These are phyloP conservation scores for Diplolepis rosae DNA, from an alignment of 2,888 invertebrate species.

Conservation along the genomic window DNA sequence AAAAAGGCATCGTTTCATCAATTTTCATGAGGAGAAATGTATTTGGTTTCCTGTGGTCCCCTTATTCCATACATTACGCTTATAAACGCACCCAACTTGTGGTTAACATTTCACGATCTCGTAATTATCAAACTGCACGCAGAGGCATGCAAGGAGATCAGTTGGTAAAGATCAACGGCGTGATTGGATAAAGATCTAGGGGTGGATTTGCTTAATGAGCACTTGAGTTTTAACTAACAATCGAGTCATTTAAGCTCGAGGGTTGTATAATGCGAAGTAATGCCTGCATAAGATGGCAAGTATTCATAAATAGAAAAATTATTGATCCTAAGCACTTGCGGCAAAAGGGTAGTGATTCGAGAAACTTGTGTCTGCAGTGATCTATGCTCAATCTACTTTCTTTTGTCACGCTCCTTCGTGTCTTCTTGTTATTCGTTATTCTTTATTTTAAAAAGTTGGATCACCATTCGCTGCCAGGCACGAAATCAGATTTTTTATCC, in stretches of 20 bases:
- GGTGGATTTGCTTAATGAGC: conserved; percentile 16
- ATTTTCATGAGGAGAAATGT: not conserved
- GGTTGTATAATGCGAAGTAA: not conserved
- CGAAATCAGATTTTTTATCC: not conserved
- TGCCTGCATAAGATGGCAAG: conserved; percentile 4
- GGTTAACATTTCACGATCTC: conserved; percentile 8
- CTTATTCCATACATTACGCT: not conserved
- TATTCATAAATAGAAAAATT: conserved; percentile 27
- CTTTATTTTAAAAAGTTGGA: not conserved
- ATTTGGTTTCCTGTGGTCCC: not conserved
- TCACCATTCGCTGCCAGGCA: not conserved
- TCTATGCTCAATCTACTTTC: conserved; percentile 2
- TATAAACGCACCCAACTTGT: conserved; percentile 6
- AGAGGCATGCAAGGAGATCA: conserved; percentile 8
- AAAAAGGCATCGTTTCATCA: no score
- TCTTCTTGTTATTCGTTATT: conserved; percentile 4
- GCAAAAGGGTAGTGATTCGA: conserved; percentile 7
- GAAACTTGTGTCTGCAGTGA: conserved; percentile 9
- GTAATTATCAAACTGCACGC: conserved; percentile 9
- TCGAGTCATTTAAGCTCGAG: not conserved
- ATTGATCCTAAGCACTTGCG: conserved; percentile 12
- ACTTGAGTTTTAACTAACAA: conserved; percentile 10
- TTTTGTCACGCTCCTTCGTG: conserved; percentile 24
- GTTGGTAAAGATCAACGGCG: conserved; percentile 7
- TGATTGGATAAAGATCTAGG: conserved; percentile 21